phyloP scores from a whole-genome alignment of 2,113 vertebrate genomes.

The Mormoops blainvillei region DNA sequence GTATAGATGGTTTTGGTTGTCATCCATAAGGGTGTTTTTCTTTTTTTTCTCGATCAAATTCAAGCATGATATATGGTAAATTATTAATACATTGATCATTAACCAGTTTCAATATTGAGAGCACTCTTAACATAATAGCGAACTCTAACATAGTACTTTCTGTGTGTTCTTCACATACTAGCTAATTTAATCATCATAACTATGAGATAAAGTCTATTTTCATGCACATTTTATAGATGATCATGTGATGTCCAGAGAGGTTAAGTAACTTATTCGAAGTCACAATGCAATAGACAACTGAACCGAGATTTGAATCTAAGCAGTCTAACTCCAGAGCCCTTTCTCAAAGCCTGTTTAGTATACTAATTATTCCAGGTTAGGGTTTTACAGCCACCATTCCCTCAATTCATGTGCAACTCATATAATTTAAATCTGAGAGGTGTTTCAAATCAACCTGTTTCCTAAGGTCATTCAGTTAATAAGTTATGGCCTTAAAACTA shows the following conservation, averaged over 20 bases:
- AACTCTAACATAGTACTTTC: neutral
- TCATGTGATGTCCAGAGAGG: neutral
- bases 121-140: neutral
- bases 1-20: neutral
- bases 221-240: neutral
- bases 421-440: neutral
- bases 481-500: neutral
- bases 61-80: neutral
- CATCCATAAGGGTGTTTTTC: neutral
- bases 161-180: neutral
- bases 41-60: neutral
- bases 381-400: neutral
- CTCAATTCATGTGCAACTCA: slow-evolving; percentile 1
- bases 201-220: slow-evolving; percentile 4
- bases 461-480: neutral
- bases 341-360: neutral
- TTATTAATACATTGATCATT: neutral
- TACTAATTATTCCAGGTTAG: neutral
- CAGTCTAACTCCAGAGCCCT: neutral
- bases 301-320: slow-evolving; percentile 2
- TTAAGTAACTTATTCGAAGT: neutral
- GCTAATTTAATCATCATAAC: neutral
- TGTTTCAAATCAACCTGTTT: neutral
- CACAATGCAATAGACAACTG: neutral
- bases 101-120: neutral